Base-by-base conservation (phyloP, 92 coral and sea anemone species). In the Isaurus tuberculatus region DNA sequence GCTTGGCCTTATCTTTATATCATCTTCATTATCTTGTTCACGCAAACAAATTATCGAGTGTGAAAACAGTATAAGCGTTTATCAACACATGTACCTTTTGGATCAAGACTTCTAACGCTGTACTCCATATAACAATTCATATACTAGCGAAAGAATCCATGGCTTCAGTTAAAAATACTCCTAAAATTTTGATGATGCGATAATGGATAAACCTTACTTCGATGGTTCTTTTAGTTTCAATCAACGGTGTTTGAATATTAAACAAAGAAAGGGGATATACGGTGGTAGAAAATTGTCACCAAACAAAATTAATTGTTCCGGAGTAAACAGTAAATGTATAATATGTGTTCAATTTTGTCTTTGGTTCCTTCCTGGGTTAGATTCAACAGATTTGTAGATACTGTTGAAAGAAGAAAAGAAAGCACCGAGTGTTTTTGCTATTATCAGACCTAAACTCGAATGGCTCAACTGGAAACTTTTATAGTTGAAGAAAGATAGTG, bases 21-120 rank as follows among this genome's bases (percentile, higher is more conserved):
- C 17, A 77, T 77, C 82, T 77, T 26, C 82, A 84, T 70, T 78
- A 72, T 70, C 85, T 78, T 81, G 81, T 84, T 84, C 91, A 84
- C 91, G 80, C 85, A 88, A 84, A 88, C 86, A 84, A 88, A 79
- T 87, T 79, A 88, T 81, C 8, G 75, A 64, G 73, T 65, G 82
- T 43, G 70, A 84, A 88, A 77, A 58, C 31, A 77, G 70, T 28
- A 37, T 48, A 32, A 77, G 78, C 44, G 15, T 72, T 72, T 72
- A 29, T 43, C 82, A 22, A 77, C 33, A 77, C 64, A 57, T 16
- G 29, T 43, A 40, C 13, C 19, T 48, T 31, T 66, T 9, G 27
- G 9, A 29, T 74, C 23, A 51, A 32, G 44, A 74, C 8, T 60
- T 51, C 46, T 30, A 49, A 19, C 27, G 33, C 80, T 28, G n/a